Evolutionary conservation across 64 coral and sea anemone species (phyloP), one percentile per base, ranked within the genome.

Genomic region (Actinia equina): DNA sequence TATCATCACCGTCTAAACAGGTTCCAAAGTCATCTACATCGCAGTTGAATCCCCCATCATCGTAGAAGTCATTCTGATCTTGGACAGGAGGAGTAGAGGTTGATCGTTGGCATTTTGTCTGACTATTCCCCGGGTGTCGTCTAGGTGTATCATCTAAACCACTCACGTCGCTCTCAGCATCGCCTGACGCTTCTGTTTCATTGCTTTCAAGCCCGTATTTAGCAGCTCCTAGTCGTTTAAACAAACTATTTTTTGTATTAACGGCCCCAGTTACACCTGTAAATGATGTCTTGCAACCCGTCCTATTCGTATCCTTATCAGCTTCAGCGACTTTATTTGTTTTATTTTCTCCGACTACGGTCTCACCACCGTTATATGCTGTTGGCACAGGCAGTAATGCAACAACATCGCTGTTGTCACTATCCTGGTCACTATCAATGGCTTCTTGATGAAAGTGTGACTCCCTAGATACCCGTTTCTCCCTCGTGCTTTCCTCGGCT

Each of bases 41-140:
- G 74, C 91, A 87, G 81, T 92, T 96, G 26, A 83, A 96, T 8
- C 94, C 94, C 1, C 94, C 94, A 88, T 96, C 94, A 78, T 93
- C 94, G 83, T 90, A 91, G 65, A 69, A 93, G 3, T 54, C 56
- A 63, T 57, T 59, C 9, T 85, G 51, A 19, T 62, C 23, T 23
- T 16, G 69, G 23, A 74, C 10, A 74, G n/a, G 10, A 2, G 25
- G 22, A 74, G 10, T 43, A 84, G 27, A 15, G 61, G 16, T 69
- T 60, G 22, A 5, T n/a, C 20, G 23, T 80, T 23, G 65, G 51
- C 52, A 59, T 74, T 13, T 25, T 74, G 69, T 37, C 13, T 7
- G 23, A 16, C 12, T 41, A 74, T 23, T 26, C 1, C 14, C 83
- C 49, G 61, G 9, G 26, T 13, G 17, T 56, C 13, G 52, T 19